These are phyloP conservation scores for Tamias sibiricus DNA, from an alignment of 2,113 vertebrate species.

Conservation along the genomic window DNA sequence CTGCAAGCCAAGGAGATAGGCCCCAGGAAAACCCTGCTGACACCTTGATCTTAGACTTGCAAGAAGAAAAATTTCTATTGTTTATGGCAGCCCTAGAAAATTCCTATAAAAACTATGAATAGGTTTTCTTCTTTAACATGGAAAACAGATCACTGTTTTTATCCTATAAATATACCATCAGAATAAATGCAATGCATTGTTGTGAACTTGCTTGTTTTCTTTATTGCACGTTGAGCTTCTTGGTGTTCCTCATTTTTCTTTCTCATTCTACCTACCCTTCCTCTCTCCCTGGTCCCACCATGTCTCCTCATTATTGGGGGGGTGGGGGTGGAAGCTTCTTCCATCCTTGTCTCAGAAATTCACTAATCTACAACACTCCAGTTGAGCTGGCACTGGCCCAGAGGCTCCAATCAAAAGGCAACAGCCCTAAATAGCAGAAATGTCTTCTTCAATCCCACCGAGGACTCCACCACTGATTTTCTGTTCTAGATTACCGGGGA, in stretches of 20 bases:
- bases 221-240: background rate
- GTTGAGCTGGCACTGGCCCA: background rate
- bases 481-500: background rate
- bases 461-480: background rate
- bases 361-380: background rate
- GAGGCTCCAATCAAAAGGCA: background rate
- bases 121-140: constrained; percentile 61
- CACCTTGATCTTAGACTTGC: background rate
- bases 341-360: fast-evolving
- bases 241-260: fast-evolving
- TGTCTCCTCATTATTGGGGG: too few species aligned
- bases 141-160: constrained; percentile 32
- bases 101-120: constrained; percentile 1
- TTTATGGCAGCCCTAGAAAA: background rate
- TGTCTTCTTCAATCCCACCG: background rate
- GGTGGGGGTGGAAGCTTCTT: background rate
- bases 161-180: constrained; percentile 47
- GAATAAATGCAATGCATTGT: constrained; percentile 52
- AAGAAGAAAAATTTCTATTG: background rate
- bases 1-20: background rate
- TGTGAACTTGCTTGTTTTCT: background rate
- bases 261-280: background rate
- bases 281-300: background rate
- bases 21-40: background rate
- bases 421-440: background rate